Evolutionary conservation across 2,888 invertebrate genomes (phyloP), one percentile per base, ranked within the genome.

Genomic region (Schrankia costaestrigalis): DNA sequence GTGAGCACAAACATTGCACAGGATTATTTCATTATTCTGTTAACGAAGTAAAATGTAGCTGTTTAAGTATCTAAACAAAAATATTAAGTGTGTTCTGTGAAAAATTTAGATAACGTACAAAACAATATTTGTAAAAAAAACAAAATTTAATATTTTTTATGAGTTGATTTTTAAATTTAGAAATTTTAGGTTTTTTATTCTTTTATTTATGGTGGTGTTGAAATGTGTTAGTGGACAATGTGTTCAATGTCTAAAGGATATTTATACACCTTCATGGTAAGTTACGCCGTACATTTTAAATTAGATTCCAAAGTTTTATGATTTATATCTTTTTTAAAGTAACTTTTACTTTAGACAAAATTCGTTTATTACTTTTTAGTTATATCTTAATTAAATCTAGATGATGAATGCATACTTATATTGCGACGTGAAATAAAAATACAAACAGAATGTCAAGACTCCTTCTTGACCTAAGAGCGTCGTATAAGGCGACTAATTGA

Each of bases 191-290:
- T 57, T 41, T 57, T 46, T 23, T n/a, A n/a, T n/a, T n/a, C n/a
- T 14, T 47, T 10, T 47, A 40, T 41, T 44, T 46, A 46, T 61
- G 54, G 40, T 56, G 53, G 70, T 71, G 69, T 60, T 61, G 56
- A 61, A 52, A 53, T 54, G 74, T 74, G 68, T 46, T 64, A 60
- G 78, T 77, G 78, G 60, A 61, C 64, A 62, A 74, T 78, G 83
- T 79, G 74, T 63, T 59, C 56, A 54, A 66, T 69, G 64, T 73
- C 71, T 75, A 63, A 61, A 60, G 67, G 65, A 78, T 79, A 61
- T 79, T 75, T 73, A 54, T 65, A 62, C 55, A 59, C 57, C 63
- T 64, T 70, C 50, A 66, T 65, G 80, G 85, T 86, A 59, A 83
- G 85, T 64, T 24, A 11, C n/a, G n/a, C n/a, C n/a, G 10, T 25